Base-by-base conservation (phyloP, 2,113 vertebrate species). In the Strix uralensis region DNA sequence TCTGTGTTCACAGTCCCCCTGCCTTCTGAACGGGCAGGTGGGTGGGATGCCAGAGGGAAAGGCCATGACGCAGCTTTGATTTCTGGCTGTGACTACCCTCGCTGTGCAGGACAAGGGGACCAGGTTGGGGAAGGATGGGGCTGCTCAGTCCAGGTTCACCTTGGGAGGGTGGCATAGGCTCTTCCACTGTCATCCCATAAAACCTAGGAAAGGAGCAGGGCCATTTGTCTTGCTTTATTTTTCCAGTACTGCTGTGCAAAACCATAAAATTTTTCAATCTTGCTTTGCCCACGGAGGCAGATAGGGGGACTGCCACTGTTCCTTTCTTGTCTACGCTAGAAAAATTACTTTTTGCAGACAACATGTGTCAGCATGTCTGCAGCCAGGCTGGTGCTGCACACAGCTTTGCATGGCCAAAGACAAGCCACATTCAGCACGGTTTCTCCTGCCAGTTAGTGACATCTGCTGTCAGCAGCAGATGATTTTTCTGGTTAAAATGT, bases 311-410 rank as follows among this genome's bases (percentile, higher is more conserved):
- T 1, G 8, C 15, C 7, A 9, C 29, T n/a, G 15, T 77, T 90
- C 55, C 42, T 90, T 88, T 93, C 82, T 95, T 10, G 0, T 73
- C 71, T 90, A 14, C 3, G 1, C 11, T 34, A 59, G 72, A 81
- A 90, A 85, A 94, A 92, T 74, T 13, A 30, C 58, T 32, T 94
- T 75, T 86, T 96, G 90, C 55, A 88, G 90, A 88, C 87, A 92
- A 26, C 22, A 5, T 15, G 58, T 94, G 81, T 92, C 85, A 92
- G 38, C 47, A 32, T 0, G 44, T 71, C 84, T 65, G 73, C 78
- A 79, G 44, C 63, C 1, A 4, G 85, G 52, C 52, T 69, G 36
- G 13, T 85, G 78, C 70, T 20, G 6, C 54, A 44, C 36, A 15
- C 42, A 62, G 65, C 34, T 85, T 58, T 57, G 36, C 47, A 15